Evolutionary conservation across 2,888 invertebrate species (phyloP), one percentile per base, ranked within the genome.

Genomic region (Sceliomorpha sp.): DNA sequence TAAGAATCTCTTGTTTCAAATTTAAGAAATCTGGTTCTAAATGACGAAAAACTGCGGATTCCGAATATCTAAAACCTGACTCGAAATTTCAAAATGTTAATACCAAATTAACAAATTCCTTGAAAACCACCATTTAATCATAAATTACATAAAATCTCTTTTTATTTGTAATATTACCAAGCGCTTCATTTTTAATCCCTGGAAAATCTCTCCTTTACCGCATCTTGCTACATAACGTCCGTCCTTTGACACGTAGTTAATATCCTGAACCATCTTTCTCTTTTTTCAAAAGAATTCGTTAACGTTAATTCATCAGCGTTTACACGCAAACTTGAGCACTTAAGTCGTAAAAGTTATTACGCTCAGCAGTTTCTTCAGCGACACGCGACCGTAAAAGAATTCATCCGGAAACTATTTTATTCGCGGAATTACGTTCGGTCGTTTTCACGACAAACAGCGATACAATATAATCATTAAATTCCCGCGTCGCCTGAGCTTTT

Each of bases 311-410:
- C 34, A 42, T 59, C 40, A 42, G 48, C 59, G 42, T 42, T 50
- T 26, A 40, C 58, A 58, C 58, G 58, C 58, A 12, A 58, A 40
- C 15, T 60, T 36, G 37, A 45, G 45, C 56, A 45, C 45, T 45
- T 34, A 32, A 47, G 47, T 32, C 44, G 37, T 34, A 44, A 44
- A 50, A 51, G 50, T 60, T 60, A 60, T 50, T 37, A 51, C 51
- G 45, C 36, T 51, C 45, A 10, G 44, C 31, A 37, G 44, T 60
- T 60, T 51, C 45, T 34, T 60, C 17, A 39, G 9, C 42, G 14
- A 59, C 59, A 59, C 48, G 59, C 59, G 51, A 51, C 39, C 26
- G 20, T 50, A 44, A 58, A 47, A 40, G 48, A 48, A 58, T 17
- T 31, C 47, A 44, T 26, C 26, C 13, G 39, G 26, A 56, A 56